phyloP scores from a whole-genome alignment of 1,140 invertebrate genomes.

The Drosophila neocordata region DNA sequence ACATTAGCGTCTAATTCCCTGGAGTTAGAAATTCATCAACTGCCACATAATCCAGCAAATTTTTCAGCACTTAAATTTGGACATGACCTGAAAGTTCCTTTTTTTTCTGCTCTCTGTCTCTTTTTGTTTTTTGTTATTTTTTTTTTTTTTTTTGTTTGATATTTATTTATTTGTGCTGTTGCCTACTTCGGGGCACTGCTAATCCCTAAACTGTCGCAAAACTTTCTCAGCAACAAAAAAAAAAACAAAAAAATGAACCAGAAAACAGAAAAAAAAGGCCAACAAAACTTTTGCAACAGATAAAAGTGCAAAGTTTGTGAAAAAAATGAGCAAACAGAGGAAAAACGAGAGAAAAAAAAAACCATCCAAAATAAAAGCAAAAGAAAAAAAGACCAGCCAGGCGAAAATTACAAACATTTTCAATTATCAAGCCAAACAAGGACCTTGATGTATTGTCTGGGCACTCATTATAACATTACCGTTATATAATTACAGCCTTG shows the following conservation, averaged over 20 bases:
- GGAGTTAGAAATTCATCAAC: slow-evolving; percentile 71
- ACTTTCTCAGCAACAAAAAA: slow-evolving; percentile 47
- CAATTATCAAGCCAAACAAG: slow-evolving; percentile 70
- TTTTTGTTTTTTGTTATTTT: too few species aligned
- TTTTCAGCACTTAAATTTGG: slow-evolving; percentile 79
- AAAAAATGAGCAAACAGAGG: slow-evolving; percentile 9
- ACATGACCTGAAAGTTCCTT: slow-evolving; percentile 68
- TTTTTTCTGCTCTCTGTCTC: background rate
- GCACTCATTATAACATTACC: slow-evolving; percentile 73
- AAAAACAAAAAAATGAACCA: background rate
- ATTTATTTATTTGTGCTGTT: slow-evolving; percentile 19
- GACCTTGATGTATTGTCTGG: slow-evolving; percentile 73
- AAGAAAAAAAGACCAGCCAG: slow-evolving; percentile 49
- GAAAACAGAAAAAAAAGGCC: slow-evolving; percentile 51
- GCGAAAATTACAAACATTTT: slow-evolving; percentile 79
- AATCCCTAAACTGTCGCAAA: slow-evolving; percentile 80
- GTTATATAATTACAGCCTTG: slow-evolving; percentile 74
- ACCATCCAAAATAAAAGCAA: background rate
- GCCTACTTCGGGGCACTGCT: slow-evolving; percentile 64
- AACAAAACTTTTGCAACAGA: slow-evolving; percentile 70
- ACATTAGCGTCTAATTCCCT: slow-evolving; percentile 70
- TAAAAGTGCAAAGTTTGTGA: slow-evolving; percentile 72
- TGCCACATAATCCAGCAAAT: slow-evolving; percentile 72
- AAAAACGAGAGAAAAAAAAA: background rate
- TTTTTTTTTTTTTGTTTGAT: slow-evolving; percentile 14